Percentiles rank a stretch among this genome's conserved stretches.
These are phyloP conservation scores for Monopis laevigella DNA, from an alignment of 2,888 invertebrate species.

Conservation along the genomic window DNA sequence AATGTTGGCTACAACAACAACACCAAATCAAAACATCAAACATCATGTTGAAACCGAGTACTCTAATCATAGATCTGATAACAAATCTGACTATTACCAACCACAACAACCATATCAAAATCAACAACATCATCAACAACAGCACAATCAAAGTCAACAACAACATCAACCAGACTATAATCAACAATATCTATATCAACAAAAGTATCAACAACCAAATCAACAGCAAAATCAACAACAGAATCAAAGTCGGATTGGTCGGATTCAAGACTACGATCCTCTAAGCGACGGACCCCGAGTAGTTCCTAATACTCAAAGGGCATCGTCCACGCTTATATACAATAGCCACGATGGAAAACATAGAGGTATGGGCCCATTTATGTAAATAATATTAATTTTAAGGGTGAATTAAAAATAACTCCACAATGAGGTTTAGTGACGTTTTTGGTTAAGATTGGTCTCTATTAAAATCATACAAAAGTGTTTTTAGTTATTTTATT, in stretches of 20 bases:
- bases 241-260: slow-evolving; percentile 67
- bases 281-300: slow-evolving; percentile 75
- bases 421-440: too few species aligned
- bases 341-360: slow-evolving; percentile 60
- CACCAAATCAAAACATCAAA: slow-evolving; percentile 37
- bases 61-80: slow-evolving; percentile 22
- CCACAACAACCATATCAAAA: slow-evolving; percentile 24
- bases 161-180: not conserved
- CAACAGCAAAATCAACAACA: slow-evolving; percentile 29
- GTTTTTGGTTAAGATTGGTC: too few species aligned
- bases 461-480: too few species aligned
- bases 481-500: too few species aligned
- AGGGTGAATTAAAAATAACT: too few species aligned
- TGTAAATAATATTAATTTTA: too few species aligned
- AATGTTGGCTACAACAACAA: slow-evolving; percentile 30
- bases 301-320: slow-evolving; percentile 77
- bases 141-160: slow-evolving; percentile 21
- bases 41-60: slow-evolving; percentile 28
- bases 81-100: slow-evolving; percentile 20
- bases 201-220: slow-evolving; percentile 29
- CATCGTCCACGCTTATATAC: slow-evolving; percentile 86
- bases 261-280: slow-evolving; percentile 85
- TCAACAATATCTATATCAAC: slow-evolving; percentile 12
- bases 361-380: slow-evolving; percentile 13
- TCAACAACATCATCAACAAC: slow-evolving; percentile 25